These are phyloP conservation scores for Eucidaris tribuloides DNA, from an alignment of 35 echinoderm and acorn worm species.

Conservation along the genomic window DNA sequence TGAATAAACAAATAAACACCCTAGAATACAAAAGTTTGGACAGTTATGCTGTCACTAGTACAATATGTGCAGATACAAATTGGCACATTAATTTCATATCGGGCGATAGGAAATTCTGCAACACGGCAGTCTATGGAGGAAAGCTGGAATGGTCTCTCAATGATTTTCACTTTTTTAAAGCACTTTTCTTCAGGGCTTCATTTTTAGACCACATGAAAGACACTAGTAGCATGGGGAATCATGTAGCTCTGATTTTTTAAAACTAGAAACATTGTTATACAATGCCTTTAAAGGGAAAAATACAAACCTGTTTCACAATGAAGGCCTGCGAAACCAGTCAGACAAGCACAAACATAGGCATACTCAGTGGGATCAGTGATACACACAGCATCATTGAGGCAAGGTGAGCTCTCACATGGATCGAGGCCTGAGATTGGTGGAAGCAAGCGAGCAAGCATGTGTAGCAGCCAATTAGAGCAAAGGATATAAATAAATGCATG, in stretches of 20 bases:
- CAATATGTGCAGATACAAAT: too few relatives aligned
- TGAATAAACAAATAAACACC: too few relatives aligned
- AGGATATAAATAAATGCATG: background rate
- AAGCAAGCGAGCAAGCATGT: background rate
- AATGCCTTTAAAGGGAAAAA: background rate
- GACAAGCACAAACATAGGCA: conserved; percentile 9
- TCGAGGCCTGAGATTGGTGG: background rate
- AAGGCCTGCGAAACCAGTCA: background rate
- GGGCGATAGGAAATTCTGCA: too few relatives aligned
- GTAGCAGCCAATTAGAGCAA: background rate
- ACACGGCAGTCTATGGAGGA: too few relatives aligned
- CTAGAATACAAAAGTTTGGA: too few relatives aligned
- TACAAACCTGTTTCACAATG: conserved; percentile 49
- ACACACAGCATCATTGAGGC: conserved; percentile 27
- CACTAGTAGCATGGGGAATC: background rate
- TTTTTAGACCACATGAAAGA: background rate
- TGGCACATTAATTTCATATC: too few relatives aligned
- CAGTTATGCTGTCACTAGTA: too few relatives aligned
- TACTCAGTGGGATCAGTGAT: background rate
- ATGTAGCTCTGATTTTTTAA: background rate
- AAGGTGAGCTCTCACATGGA: conserved; percentile 18
- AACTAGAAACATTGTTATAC: background rate
- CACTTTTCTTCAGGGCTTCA: background rate
- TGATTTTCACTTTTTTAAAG: background rate
- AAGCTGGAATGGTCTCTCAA: background rate